Evolutionary conservation across 2,113 vertebrate species (phyloP), one percentile per base, ranked within the genome.

Genomic region (Addax nasomaculatus): DNA sequence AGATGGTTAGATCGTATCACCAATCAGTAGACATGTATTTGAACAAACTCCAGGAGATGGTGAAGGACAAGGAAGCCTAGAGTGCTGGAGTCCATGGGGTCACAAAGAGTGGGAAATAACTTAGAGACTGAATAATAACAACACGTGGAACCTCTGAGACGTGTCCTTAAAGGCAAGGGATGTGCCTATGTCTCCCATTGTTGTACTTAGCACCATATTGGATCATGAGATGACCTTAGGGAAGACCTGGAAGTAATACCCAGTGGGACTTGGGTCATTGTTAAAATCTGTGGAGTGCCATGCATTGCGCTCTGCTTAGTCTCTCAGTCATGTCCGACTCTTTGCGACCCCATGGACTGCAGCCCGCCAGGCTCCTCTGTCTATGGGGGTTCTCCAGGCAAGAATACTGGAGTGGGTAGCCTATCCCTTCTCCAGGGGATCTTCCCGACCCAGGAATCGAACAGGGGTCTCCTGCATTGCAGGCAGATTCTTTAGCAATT

Each of bases 361-460:
- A 39, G 67, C n/a, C n/a, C 0, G 2, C 67, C 67, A 70, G n/a
- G 67, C 67, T 70, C n/a, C n/a, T 70, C 67, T 70, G 67, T 70
- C 67, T 70, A 12, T 36, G n/a, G 67, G n/a, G n/a, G 12, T 39
- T 39, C 67, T 39, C 19, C n/a, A 70, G 67, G 19, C 67, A 70
- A 70, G n/a, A 70, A 39, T 23, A 23, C n/a, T 39, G 19, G 19
- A 39, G 10, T 23, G 19, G 67, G 67, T 39, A 70, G n/a, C 5
- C 67, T 39, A 39, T 70, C 19, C n/a, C 19, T 70, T 39, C 67
- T 70, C n/a, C 19, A 70, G 19, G 67, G 67, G 67, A 39, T 70
- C n/a, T 70, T 39, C 19, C n/a, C 0, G 0, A 23, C n/a, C n/a
- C 67, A 70, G n/a, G 67, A 39, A 70, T 70, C 5, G 0, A 70